Conservation (phyloP, 2,888 invertebrate genomes). For the Aphrophora alni region DNA sequence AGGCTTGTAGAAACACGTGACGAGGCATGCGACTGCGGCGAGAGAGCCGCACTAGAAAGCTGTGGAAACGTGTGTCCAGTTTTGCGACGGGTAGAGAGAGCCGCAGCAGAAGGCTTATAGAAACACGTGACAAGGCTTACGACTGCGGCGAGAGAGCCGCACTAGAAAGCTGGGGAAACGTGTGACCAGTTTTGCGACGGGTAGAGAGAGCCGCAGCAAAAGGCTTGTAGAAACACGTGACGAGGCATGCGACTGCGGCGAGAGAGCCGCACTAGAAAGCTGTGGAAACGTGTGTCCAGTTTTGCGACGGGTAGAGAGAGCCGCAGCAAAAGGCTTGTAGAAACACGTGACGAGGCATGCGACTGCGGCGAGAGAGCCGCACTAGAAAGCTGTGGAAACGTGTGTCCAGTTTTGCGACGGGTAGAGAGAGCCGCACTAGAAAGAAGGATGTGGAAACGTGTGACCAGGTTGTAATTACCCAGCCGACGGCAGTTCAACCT, state of each 20-base stretch:
- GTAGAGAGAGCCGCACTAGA: not conserved
- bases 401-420: not conserved
- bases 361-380: not conserved
- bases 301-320: not conserved
- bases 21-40: not conserved
- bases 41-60: not conserved
- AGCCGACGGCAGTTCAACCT: not conserved
- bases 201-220: too few relatives aligned
- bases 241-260: not conserved
- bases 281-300: not conserved
- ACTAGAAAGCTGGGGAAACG: not conserved
- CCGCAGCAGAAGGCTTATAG: too few relatives aligned
- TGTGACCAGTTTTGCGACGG: too few relatives aligned
- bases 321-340: not conserved
- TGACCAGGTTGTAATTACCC: conserved; percentile 2
- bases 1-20: too few relatives aligned
- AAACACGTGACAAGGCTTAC: too few relatives aligned
- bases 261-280: not conserved
- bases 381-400: not conserved
- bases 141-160: not conserved
- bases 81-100: too few relatives aligned
- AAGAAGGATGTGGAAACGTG: not conserved
- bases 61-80: too few relatives aligned
- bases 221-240: too few relatives aligned
- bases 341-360: not conserved